Conservation (phyloP, 2,797 vertebrate genomes). For the Sparidentex hasta region DNA sequence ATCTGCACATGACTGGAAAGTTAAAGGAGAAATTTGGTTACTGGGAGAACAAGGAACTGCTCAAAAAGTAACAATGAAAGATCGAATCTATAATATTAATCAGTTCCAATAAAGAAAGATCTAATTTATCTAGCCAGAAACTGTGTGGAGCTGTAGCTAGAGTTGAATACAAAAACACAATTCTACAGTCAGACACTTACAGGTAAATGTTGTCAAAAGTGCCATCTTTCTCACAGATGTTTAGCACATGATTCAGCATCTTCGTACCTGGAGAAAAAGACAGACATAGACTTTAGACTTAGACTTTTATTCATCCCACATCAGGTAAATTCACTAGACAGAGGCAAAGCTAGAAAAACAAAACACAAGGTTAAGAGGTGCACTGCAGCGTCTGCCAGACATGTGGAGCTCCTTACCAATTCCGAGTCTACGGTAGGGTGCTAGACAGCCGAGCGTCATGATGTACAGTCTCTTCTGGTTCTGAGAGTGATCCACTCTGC, state of each 20-base stretch:
- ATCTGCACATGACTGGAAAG: constrained; percentile 96
- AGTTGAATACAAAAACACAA: neutral
- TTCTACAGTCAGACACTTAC: constrained; percentile 86
- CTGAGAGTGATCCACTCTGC: constrained; percentile 99
- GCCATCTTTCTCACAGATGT: constrained; percentile 99
- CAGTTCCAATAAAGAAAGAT: neutral
- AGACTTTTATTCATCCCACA: too few relatives aligned
- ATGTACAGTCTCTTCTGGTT: constrained; percentile 99
- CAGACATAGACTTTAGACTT: neutral
- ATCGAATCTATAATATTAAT: neutral
- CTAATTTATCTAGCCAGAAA: neutral
- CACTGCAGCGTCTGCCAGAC: neutral
- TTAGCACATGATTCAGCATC: constrained; percentile 99
- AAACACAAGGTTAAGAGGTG: neutral
- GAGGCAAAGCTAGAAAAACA: constrained; percentile 16
- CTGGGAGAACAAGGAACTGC: neutral
- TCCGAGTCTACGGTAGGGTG: constrained; percentile 98
- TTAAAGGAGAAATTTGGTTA: constrained; percentile 17
- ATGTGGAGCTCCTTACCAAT: constrained; percentile 89
- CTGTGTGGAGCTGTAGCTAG: neutral
- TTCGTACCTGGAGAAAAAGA: constrained; percentile 91
- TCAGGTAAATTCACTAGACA: neutral
- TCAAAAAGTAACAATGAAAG: neutral
- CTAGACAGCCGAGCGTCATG: constrained; percentile 99
- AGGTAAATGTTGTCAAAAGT: constrained; percentile 99